Percentiles rank a stretch among this genome's conserved stretches.
phyloP scores from a whole-genome alignment of 1,140 invertebrate genomes.

The Oncopeltus fasciatus region DNA sequence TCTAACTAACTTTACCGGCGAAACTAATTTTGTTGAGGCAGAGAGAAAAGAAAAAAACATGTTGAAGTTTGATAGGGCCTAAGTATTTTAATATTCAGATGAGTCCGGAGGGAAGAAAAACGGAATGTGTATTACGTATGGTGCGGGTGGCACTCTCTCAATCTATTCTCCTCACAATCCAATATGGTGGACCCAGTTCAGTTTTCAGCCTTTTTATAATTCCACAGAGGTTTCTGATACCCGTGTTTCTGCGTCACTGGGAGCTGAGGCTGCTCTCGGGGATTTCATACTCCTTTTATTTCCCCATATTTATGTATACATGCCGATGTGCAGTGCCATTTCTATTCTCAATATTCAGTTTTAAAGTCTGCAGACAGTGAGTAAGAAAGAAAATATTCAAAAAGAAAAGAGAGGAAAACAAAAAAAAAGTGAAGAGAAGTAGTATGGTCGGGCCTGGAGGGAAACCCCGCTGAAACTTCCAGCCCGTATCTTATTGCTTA shows the following conservation, averaged over 20 bases:
- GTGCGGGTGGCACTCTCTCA: neutral
- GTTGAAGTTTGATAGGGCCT: too few relatives aligned
- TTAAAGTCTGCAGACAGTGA: neutral
- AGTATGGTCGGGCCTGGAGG: neutral
- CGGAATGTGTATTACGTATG: too few relatives aligned
- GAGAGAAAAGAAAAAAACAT: too few relatives aligned
- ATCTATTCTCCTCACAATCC: neutral
- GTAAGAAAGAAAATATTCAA: too few relatives aligned
- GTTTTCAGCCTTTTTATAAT: neutral
- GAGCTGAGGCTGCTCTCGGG: too few relatives aligned
- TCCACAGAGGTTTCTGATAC: neutral
- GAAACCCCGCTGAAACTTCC: neutral
- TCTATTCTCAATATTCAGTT: neutral
- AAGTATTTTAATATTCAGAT: too few relatives aligned
- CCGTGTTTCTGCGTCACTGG: neutral
- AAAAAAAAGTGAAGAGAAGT: neutral
- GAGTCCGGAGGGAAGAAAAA: too few relatives aligned
- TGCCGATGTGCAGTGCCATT: neutral
- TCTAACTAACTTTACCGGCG: too few relatives aligned
- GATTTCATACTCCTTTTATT: too few relatives aligned
- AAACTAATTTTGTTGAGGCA: too few relatives aligned
- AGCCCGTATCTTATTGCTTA: neutral
- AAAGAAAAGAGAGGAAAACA: too few relatives aligned
- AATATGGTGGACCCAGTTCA: neutral
- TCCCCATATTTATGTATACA: too few relatives aligned